Evolutionary conservation across 2,113 vertebrate species (phyloP), one percentile per base, ranked within the genome.

Genomic region (Tyrannus savana): DNA sequence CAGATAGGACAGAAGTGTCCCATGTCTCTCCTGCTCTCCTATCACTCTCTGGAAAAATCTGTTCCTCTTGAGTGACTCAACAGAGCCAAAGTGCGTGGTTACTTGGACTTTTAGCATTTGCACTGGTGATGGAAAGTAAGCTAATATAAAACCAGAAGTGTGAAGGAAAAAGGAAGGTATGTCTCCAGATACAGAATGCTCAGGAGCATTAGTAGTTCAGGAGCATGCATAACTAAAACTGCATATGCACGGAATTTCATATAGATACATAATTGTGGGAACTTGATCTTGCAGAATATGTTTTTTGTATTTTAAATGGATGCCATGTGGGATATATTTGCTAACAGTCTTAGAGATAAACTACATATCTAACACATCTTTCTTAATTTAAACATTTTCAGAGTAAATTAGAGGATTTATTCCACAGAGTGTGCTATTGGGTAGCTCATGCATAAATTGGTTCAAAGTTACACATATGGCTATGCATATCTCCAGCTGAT

Each of bases 321-420:
- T 72, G 18, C 55, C 59, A 50, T 75, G 58, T 62, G 76, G 63
- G 68, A 86, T 92, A 62, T 79, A 68, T 79, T 95, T 88, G 37
- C 69, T 73, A 81, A 60, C 42, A 50, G 66, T 55, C 75, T 86
- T 94, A 62, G 50, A 84, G 84, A 96, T 63, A 79, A n/a, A 58
- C 42, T 86, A 69, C 24, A 55, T 69, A 23, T 81, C 67, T 68
- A 64, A 63, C 27, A 86, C 33, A 90, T 88, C 64, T 74, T 87
- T 89, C 84, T 77, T 83, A 71, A 89, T 76, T 67, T 92, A 84
- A 82, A 46, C 41, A 42, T 90, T 92, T 95, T 50, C 69, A 44
- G 44, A 84, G 60, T 68, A 58, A 78, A 94, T 85, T 19, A 95
- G 37, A 73, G 58, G n/a, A 62, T 84, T 85, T 90, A 91, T 97